These are phyloP conservation scores for Esox lucius DNA, from an alignment of 2,797 vertebrate species.

Conservation along the genomic window DNA sequence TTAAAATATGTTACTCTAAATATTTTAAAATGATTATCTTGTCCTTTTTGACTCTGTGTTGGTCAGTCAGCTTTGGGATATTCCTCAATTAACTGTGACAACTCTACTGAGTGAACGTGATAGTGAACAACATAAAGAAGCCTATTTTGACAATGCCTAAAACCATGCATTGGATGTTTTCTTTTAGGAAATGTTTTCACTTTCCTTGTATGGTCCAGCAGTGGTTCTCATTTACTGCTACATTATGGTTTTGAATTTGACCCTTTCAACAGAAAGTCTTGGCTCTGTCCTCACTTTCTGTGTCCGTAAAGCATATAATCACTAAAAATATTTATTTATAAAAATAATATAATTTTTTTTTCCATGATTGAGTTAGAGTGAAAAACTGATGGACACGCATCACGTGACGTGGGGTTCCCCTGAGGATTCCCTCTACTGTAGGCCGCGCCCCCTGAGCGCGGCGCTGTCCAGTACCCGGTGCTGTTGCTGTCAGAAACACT, in stretches of 20 bases:
- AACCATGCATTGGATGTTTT: neutral
- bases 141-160: neutral
- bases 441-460: slow-evolving; percentile 27
- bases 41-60: neutral
- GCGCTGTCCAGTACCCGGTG: slow-evolving; percentile 18
- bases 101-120: neutral
- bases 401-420: slow-evolving; percentile 30
- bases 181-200: no score
- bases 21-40: neutral
- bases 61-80: neutral
- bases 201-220: no score
- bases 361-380: neutral
- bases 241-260: no score
- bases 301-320: neutral
- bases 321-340: neutral
- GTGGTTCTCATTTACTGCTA: no score
- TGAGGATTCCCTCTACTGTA: slow-evolving; percentile 25
- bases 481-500: slow-evolving; percentile 45
- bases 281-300: no score
- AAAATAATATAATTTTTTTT: neutral
- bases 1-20: neutral
- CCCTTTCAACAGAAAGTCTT: no score
- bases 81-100: neutral
- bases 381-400: neutral
- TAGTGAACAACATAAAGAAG: neutral